A percentile compares a stretch with the other conserved stretches of the same genome.
Evolutionary conservation across 1,140 invertebrate genomes (phyloP).

Genomic region (Drosophila tristis): DNA sequence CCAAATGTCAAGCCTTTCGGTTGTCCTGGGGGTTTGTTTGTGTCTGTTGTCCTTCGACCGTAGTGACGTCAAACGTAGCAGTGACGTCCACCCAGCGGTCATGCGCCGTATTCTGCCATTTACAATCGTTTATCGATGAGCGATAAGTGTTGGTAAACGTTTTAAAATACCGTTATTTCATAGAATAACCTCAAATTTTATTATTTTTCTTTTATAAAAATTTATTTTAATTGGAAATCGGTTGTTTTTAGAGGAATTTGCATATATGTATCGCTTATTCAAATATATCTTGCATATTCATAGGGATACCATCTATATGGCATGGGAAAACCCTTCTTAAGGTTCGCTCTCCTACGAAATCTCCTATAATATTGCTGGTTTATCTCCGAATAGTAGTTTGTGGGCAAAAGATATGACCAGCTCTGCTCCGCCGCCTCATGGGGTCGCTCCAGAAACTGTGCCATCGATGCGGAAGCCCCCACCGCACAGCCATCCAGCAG

Average conservation of each 20-base stretch:
- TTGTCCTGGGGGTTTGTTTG: slow-evolving; percentile 34
- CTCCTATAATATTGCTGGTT: slow-evolving; percentile 67
- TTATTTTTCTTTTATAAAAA: no score
- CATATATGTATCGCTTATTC: background rate
- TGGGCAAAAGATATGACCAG: slow-evolving; percentile 57
- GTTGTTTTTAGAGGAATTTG: no score
- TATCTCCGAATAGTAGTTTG: slow-evolving; percentile 61
- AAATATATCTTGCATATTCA: slow-evolving; percentile 58
- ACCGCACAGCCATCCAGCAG: slow-evolving; percentile 2
- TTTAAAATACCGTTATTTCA: background rate
- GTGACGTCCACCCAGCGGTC: slow-evolving; percentile 22
- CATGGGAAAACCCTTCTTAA: slow-evolving; percentile 5
- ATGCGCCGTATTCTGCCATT: slow-evolving; percentile 33
- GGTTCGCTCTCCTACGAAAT: slow-evolving; percentile 36
- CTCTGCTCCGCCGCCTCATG: slow-evolving; percentile 19
- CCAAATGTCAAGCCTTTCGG: slow-evolving; percentile 2
- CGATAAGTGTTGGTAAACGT: background rate
- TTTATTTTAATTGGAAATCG: no score
- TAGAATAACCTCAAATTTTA: no score
- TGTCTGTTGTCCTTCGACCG: slow-evolving; percentile 48
- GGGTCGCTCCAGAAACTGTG: slow-evolving; percentile 52
- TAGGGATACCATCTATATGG: slow-evolving; percentile 25
- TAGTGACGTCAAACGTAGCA: slow-evolving; percentile 65
- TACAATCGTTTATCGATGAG: slow-evolving; percentile 32
- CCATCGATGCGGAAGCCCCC: slow-evolving; percentile 33